Percentiles rank a stretch among this genome's conserved stretches.
Conservation (phyloP, 1,140 invertebrate species). For the Lordiphosa mommai region DNA sequence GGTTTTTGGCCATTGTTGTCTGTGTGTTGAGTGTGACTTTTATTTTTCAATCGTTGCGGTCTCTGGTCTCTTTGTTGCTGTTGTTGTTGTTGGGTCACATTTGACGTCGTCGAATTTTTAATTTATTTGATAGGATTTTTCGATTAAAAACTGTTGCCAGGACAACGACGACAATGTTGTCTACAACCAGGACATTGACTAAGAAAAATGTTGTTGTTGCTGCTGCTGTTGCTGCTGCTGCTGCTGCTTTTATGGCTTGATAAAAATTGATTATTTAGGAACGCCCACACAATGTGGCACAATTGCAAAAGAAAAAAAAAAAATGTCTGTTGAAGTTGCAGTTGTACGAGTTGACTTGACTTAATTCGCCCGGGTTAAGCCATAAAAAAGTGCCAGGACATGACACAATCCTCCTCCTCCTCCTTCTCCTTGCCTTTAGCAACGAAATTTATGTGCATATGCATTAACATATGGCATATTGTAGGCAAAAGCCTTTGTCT, state of each 20-base stretch:
- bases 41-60: slow-evolving; percentile 12
- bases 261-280: no score
- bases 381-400: slow-evolving; percentile 3
- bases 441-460: slow-evolving; percentile 66
- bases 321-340: no score
- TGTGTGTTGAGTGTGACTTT: slow-evolving; percentile 6
- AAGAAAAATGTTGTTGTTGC: no score
- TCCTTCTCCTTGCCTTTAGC: slow-evolving; percentile 6
- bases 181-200: no score
- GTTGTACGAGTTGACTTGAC: background rate
- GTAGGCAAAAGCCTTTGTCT: slow-evolving; percentile 26
- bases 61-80: background rate
- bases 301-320: no score
- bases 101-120: slow-evolving; percentile 11
- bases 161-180: background rate
- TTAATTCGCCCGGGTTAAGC: background rate
- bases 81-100: background rate
- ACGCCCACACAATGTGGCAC: no score
- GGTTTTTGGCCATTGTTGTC: slow-evolving; percentile 10
- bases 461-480: slow-evolving; percentile 54
- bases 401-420: background rate
- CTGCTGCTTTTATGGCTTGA: no score
- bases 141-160: slow-evolving; percentile 39
- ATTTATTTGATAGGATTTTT: slow-evolving; percentile 41
- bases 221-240: no score